A percentile compares a stretch with the other conserved stretches of the same genome.
Conservation (phyloP, 2,797 vertebrate genomes). For the Spinus pinus region DNA sequence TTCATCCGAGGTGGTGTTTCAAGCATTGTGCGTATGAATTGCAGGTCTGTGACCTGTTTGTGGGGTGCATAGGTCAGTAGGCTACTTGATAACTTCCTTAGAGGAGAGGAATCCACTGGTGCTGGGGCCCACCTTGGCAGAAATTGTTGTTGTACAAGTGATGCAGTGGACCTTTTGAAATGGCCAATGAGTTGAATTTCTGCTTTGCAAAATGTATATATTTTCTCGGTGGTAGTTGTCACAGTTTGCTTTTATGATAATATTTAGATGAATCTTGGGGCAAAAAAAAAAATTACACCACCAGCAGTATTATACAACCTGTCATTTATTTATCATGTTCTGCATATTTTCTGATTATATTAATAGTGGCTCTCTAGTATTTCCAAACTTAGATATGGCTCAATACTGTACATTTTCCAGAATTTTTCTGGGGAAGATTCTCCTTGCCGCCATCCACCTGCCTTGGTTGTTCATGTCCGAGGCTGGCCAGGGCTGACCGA, state of each 20-base stretch:
- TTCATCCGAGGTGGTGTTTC: slow-evolving; percentile 68
- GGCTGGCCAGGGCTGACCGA: slow-evolving; percentile 58
- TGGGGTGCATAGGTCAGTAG: background rate
- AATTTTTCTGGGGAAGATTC: slow-evolving; percentile 74
- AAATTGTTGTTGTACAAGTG: background rate
- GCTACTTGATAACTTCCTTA: background rate
- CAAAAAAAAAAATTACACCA: background rate
- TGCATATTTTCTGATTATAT: background rate
- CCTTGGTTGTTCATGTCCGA: slow-evolving; percentile 61
- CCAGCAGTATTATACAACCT: background rate
- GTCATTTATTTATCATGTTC: background rate
- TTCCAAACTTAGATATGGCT: background rate
- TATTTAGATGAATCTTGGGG: background rate
- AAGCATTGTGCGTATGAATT: slow-evolving; percentile 72
- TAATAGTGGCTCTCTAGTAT: background rate
- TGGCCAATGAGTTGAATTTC: background rate
- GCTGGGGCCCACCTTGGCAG: background rate
- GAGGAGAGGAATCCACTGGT: background rate
- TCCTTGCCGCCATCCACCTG: slow-evolving; percentile 46
- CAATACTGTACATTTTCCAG: slow-evolving; percentile 36
- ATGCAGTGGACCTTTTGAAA: background rate
- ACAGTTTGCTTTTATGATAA: background rate
- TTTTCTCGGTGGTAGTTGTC: background rate
- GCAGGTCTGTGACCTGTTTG: background rate
- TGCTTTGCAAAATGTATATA: background rate